Percentiles rank a stretch among this genome's conserved stretches.
These are phyloP conservation scores for Melitaea athalia DNA, from an alignment of 2,888 invertebrate species.

Conservation along the genomic window DNA sequence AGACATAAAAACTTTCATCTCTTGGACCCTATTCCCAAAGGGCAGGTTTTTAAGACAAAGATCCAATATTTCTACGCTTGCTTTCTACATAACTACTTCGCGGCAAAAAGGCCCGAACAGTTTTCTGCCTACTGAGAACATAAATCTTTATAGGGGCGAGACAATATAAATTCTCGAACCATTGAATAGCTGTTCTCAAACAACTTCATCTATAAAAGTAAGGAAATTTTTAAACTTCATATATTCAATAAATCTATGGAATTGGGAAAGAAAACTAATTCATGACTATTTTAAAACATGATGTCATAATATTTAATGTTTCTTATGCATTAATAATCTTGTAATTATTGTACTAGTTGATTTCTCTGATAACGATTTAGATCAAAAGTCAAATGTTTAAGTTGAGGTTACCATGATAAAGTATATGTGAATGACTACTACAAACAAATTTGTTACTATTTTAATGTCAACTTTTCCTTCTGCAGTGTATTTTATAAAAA, in stretches of 20 bases:
- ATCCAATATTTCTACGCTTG: conserved; percentile 18
- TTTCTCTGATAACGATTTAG: conserved; percentile 9
- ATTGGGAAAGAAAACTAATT: background rate
- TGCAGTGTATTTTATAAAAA: background rate
- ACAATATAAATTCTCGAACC: conserved; percentile 36
- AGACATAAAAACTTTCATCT: background rate
- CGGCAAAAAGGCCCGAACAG: conserved; percentile 34
- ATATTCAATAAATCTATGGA: background rate
- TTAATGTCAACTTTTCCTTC: background rate
- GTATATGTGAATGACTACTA: background rate
- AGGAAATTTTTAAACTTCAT: background rate
- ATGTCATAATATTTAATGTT: background rate
- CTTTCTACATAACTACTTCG: conserved; percentile 25
- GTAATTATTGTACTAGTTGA: background rate
- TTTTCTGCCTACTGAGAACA: conserved; percentile 37
- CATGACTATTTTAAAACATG: background rate
- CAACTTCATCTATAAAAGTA: conserved; percentile 17
- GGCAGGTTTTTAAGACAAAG: conserved; percentile 18
- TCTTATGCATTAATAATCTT: background rate
- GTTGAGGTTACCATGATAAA: background rate
- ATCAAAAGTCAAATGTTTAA: conserved; percentile 1
- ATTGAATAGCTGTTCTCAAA: conserved; percentile 31
- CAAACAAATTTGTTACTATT: background rate
- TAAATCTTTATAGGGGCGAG: conserved; percentile 39
- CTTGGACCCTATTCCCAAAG: background rate